phyloP scores from a whole-genome alignment of 2,888 invertebrate genomes.

The Drosophila falleni region DNA sequence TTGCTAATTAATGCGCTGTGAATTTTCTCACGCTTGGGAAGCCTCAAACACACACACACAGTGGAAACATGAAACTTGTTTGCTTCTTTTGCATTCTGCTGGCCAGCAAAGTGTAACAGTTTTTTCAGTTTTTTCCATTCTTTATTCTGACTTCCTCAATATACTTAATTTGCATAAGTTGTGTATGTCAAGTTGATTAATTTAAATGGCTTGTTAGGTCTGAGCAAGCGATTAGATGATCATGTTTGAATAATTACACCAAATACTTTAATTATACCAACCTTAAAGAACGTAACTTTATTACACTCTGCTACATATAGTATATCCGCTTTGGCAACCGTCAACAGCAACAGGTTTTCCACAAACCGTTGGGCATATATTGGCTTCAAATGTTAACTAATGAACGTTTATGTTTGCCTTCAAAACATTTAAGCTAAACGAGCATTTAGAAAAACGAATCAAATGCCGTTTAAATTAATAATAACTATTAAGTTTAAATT shows the following conservation, averaged over 20 bases:
- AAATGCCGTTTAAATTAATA: background rate
- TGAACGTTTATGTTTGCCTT: slow-evolving; percentile 3
- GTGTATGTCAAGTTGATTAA: slow-evolving; percentile 61
- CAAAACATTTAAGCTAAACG: background rate
- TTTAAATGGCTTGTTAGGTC: slow-evolving; percentile 46
- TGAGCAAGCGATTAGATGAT: slow-evolving; percentile 40
- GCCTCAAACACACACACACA: slow-evolving; percentile 5
- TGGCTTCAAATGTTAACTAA: slow-evolving; percentile 35
- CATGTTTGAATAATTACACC: slow-evolving; percentile 34
- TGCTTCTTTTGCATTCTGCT: slow-evolving; percentile 18
- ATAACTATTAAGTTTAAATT: background rate
- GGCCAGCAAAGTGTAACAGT: slow-evolving; percentile 60
- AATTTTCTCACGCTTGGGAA: slow-evolving; percentile 71
- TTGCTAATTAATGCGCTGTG: slow-evolving; percentile 73
- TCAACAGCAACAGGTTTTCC: slow-evolving; percentile 57
- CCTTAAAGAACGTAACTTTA: slow-evolving; percentile 37
- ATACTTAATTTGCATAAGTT: slow-evolving; percentile 69
- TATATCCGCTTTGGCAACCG: slow-evolving; percentile 41
- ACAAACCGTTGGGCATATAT: background rate
- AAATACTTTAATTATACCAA: slow-evolving; percentile 49
- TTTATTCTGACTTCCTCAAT: slow-evolving; percentile 62
- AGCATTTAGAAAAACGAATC: slow-evolving; percentile 3
- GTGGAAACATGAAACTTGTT: slow-evolving; percentile 46
- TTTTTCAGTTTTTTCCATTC: slow-evolving; percentile 15
- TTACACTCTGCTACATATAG: slow-evolving; percentile 1